A percentile compares a stretch with the other conserved stretches of the same genome.
Conservation (phyloP, 2,113 vertebrate species). For the Cathartes aura region DNA sequence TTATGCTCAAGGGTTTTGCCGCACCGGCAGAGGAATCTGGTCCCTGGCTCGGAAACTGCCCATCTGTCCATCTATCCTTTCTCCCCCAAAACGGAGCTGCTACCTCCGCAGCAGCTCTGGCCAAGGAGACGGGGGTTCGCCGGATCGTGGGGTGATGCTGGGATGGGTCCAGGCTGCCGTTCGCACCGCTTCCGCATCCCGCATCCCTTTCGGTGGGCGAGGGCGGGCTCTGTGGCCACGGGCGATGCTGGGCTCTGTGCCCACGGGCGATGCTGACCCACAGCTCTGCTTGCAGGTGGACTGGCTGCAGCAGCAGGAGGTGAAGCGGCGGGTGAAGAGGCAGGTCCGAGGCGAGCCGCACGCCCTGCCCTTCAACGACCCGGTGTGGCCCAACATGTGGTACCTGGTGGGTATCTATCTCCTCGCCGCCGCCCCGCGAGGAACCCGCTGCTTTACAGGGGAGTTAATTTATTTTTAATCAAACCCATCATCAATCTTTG, state of each 20-base stretch:
- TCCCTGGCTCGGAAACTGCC: neutral
- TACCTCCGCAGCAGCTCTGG: neutral
- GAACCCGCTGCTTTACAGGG: neutral
- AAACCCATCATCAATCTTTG: neutral
- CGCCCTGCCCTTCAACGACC: constrained; percentile 86
- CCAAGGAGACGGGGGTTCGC: fast-evolving
- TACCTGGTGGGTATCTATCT: constrained; percentile 87
- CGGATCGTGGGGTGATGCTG: fast-evolving
- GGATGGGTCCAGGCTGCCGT: neutral
- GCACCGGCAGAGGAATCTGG: neutral
- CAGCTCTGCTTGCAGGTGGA: constrained; percentile 77
- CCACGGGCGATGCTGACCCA: neutral
- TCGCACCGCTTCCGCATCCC: neutral
- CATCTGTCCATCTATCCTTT: neutral
- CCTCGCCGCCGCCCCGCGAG: fast-evolving
- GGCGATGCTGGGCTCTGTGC: neutral
- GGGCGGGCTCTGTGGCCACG: fast-evolving
- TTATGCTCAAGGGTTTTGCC: neutral
- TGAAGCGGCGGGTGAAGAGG: constrained; percentile 88
- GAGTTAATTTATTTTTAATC: neutral
- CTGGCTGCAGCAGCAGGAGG: constrained; percentile 90
- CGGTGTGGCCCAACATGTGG: constrained; percentile 95
- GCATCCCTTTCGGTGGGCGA: neutral
- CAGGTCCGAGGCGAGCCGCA: constrained; percentile 66
- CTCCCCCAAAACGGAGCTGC: neutral